Percentiles rank a stretch among this genome's conserved stretches.
These are phyloP conservation scores for Limenitis camilla DNA, from an alignment of 2,888 invertebrate species.

Conservation along the genomic window DNA sequence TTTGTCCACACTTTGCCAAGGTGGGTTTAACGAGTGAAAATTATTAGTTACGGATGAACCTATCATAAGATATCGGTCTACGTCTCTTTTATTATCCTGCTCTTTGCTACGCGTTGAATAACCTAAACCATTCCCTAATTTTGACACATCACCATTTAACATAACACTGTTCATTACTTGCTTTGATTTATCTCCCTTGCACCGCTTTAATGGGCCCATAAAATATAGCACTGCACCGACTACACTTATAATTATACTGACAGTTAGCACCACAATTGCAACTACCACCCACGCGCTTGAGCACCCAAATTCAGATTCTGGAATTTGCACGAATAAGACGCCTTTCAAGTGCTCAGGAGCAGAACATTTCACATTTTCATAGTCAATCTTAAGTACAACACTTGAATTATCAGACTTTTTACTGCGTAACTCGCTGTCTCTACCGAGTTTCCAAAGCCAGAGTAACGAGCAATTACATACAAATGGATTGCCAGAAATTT, in stretches of 20 bases:
- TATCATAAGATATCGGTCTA: constrained; percentile 69
- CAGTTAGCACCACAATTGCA: constrained; percentile 66
- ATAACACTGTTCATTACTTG: constrained; percentile 72
- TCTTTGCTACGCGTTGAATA: constrained; percentile 67
- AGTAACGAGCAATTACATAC: constrained; percentile 90
- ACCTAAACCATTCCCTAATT: constrained; percentile 66
- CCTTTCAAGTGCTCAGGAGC: constrained; percentile 73
- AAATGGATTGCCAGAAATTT: constrained; percentile 87
- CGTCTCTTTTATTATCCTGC: constrained; percentile 64
- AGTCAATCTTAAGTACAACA: constrained; percentile 68
- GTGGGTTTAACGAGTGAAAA: constrained; percentile 68
- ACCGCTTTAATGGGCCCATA: constrained; percentile 68
- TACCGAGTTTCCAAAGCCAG: constrained; percentile 86
- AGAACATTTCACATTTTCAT: constrained; percentile 74
- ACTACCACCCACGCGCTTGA: constrained; percentile 77
- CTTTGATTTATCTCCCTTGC: constrained; percentile 70
- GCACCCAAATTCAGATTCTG: constrained; percentile 78
- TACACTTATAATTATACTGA: constrained; percentile 71
- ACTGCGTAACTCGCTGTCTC: constrained; percentile 56
- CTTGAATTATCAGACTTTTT: constrained; percentile 54
- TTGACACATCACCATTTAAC: constrained; percentile 68
- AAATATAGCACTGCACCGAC: constrained; percentile 68
- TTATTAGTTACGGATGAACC: constrained; percentile 70
- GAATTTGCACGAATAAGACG: constrained; percentile 71
- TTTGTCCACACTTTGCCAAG: constrained; percentile 70